Conservation (phyloP, 2,797 vertebrate species). For the Myotis myotis region DNA sequence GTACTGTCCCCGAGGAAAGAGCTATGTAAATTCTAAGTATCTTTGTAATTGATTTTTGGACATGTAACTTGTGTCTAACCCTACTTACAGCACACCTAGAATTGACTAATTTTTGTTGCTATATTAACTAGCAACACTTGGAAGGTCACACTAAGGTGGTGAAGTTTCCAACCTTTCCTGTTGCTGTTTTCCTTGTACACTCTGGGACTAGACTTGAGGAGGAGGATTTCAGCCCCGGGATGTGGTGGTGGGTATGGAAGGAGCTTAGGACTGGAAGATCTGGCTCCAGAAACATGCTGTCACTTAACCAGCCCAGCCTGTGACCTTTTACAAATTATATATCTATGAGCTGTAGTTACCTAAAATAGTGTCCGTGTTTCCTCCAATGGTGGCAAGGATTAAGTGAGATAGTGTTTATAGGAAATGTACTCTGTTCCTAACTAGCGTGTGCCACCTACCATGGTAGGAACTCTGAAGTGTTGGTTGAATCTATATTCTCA, state of each 20-base stretch:
- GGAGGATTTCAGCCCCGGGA: neutral
- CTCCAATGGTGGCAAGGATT: neutral
- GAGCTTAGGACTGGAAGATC: neutral
- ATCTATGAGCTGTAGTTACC: neutral
- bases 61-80: neutral
- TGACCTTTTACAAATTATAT: neutral
- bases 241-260: neutral
- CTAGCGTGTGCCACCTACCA: too few relatives aligned
- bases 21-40: neutral
- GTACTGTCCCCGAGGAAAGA: neutral
- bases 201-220: neutral
- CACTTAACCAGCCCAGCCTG: neutral
- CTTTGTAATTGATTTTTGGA: constrained; percentile 39
- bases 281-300: neutral
- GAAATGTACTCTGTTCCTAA: neutral
- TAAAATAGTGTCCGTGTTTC: neutral
- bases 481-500: neutral
- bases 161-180: neutral
- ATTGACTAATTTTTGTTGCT: neutral
- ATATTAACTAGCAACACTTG: neutral
- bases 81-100: neutral
- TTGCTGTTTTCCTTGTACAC: neutral
- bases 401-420: neutral
- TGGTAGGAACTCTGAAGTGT: neutral
- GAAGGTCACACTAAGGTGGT: neutral